These are phyloP conservation scores for Alca torda DNA, from an alignment of 2,797 vertebrate genomes.

Conservation along the genomic window DNA sequence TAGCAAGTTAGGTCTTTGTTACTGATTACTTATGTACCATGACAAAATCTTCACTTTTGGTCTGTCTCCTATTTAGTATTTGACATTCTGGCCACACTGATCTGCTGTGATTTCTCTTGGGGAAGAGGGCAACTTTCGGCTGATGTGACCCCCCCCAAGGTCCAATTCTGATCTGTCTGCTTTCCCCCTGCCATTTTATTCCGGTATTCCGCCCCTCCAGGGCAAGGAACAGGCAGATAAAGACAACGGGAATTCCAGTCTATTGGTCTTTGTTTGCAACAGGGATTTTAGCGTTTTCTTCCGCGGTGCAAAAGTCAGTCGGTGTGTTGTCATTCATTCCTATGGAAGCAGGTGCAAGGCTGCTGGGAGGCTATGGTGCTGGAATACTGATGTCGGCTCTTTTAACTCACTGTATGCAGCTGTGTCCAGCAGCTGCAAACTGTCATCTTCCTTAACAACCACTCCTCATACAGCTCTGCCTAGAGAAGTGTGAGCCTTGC, in stretches of 20 bases:
- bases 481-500: background rate
- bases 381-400: background rate
- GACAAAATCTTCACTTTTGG: background rate
- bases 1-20: background rate
- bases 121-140: background rate
- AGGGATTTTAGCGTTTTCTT: background rate
- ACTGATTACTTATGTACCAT: background rate
- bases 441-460: background rate
- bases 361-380: background rate
- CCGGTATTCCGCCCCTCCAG: background rate
- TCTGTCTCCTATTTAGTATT: background rate
- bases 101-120: background rate
- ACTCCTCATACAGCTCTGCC: background rate
- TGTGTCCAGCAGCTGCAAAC: background rate
- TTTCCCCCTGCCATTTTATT: background rate
- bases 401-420: background rate
- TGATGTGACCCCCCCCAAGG: background rate
- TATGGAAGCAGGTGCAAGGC: background rate
- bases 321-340: background rate
- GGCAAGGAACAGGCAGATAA: background rate
- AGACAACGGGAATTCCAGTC: background rate
- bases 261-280: background rate
- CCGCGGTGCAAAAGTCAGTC: background rate
- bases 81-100: background rate
- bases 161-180: accelerated